A percentile compares a stretch with the other conserved stretches of the same genome.
phyloP scores from a whole-genome alignment of 2,888 invertebrate genomes.

The Hololepta plana region DNA sequence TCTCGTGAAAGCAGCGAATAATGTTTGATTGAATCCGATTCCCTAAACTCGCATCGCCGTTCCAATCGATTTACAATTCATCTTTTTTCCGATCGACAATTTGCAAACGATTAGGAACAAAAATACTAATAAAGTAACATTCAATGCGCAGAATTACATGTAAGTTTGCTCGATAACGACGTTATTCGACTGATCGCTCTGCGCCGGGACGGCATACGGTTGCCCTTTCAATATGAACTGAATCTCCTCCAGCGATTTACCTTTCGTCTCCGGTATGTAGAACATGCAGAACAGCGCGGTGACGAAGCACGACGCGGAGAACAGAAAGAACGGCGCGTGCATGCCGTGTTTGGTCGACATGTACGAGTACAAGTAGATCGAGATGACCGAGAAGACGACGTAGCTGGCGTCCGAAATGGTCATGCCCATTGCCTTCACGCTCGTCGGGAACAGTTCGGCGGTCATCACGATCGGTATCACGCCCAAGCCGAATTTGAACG shows the following conservation, averaged over 20 bases:
- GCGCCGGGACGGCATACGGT: too few relatives aligned
- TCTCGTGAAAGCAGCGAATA: too few relatives aligned
- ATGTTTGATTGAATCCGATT: too few relatives aligned
- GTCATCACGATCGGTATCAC: slow-evolving; percentile 11
- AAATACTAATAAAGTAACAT: too few relatives aligned
- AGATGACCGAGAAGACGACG: slow-evolving; percentile 9
- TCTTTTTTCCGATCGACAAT: too few relatives aligned
- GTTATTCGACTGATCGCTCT: too few relatives aligned
- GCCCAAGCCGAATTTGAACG: slow-evolving; percentile 12
- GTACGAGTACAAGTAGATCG: slow-evolving; percentile 10
- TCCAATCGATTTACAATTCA: too few relatives aligned
- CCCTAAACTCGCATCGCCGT: too few relatives aligned
- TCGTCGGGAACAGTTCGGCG: slow-evolving; percentile 12
- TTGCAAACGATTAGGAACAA: too few relatives aligned
- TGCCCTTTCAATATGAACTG: slow-evolving; percentile 17
- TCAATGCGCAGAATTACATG: too few relatives aligned
- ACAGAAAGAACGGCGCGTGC: slow-evolving; percentile 19
- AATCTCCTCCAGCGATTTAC: slow-evolving; percentile 18
- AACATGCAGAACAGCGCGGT: slow-evolving; percentile 18
- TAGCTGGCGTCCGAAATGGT: slow-evolving; percentile 10
- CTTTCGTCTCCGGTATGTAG: slow-evolving; percentile 21
- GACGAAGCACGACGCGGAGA: slow-evolving; percentile 15
- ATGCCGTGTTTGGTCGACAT: slow-evolving; percentile 14
- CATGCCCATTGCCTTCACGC: slow-evolving; percentile 12
- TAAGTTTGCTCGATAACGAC: too few relatives aligned